These are phyloP conservation scores for Cyprinodon brontotheroides DNA, from an alignment of 2,113 vertebrate genomes.

Conservation along the genomic window DNA sequence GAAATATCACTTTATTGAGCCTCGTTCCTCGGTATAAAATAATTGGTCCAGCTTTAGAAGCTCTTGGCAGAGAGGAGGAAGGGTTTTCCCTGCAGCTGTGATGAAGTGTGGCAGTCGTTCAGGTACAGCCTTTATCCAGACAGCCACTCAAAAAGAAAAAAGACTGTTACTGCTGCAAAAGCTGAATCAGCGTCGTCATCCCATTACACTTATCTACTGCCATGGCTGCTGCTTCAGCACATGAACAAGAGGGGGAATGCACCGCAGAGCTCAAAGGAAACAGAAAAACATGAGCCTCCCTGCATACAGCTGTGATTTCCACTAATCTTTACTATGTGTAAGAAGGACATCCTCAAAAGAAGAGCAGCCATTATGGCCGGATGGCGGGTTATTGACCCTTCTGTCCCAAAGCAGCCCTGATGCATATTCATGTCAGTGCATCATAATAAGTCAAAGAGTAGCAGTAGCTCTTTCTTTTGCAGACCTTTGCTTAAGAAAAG, in stretches of 20 bases:
- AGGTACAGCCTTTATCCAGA: conserved; percentile 46
- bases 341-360: conserved; percentile 35
- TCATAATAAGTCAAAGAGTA: conserved; percentile 38
- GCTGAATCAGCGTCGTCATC: conserved; percentile 56
- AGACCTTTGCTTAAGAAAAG: conserved; percentile 45
- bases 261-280: not conserved
- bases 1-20: no score
- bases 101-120: conserved; percentile 43
- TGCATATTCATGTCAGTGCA: conserved; percentile 54
- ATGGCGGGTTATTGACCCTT: conserved; percentile 46
- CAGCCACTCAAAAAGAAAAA: conserved; percentile 23
- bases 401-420: conserved; percentile 20
- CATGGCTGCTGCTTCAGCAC: conserved; percentile 57
- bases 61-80: conserved; percentile 11
- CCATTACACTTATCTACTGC: conserved; percentile 59
- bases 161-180: conserved; percentile 32
- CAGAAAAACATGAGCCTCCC: conserved; percentile 5
- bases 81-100: conserved; percentile 9
- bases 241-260: conserved; percentile 9
- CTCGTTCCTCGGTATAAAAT: no score
- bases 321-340: not conserved
- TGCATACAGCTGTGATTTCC: not conserved
- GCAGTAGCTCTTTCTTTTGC: conserved; percentile 49
- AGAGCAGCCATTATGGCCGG: conserved; percentile 44
- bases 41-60: not conserved